Percentiles rank a stretch among this genome's conserved stretches.
phyloP scores from a whole-genome alignment of 2,113 vertebrate genomes.

The Semnornis frantzii region DNA sequence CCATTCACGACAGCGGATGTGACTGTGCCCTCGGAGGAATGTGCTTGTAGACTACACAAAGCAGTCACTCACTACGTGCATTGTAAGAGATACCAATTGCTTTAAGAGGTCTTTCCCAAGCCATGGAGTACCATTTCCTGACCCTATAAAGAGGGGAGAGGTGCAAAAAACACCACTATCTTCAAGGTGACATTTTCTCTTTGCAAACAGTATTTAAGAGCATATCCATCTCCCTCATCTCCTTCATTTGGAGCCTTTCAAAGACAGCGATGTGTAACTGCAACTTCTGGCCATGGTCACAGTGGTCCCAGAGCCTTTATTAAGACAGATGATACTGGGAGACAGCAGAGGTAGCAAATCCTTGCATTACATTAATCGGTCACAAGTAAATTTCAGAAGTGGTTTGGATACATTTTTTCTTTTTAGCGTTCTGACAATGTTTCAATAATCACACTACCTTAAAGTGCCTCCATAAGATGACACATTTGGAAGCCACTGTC shows the following conservation, averaged over 20 bases:
- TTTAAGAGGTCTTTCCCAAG: neutral
- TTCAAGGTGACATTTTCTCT: neutral
- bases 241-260: neutral
- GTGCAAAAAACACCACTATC: neutral
- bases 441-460: neutral
- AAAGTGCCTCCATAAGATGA: neutral
- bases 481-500: neutral
- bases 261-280: neutral
- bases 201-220: neutral
- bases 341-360: neutral
- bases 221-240: no score
- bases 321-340: neutral
- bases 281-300: neutral
- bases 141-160: neutral
- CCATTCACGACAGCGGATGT: neutral
- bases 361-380: neutral
- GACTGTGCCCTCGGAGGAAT: neutral
- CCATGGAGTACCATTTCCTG: neutral
- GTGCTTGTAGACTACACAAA: neutral
- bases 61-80: neutral
- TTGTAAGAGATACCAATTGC: neutral
- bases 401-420: neutral
- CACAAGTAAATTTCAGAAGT: neutral
- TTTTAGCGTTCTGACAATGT: neutral
- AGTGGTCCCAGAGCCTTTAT: rapidly evolving